A percentile compares a stretch with the other conserved stretches of the same genome.
Evolutionary conservation across 2,888 invertebrate genomes (phyloP).

Genomic region (Oegoconia quadripuncta): DNA sequence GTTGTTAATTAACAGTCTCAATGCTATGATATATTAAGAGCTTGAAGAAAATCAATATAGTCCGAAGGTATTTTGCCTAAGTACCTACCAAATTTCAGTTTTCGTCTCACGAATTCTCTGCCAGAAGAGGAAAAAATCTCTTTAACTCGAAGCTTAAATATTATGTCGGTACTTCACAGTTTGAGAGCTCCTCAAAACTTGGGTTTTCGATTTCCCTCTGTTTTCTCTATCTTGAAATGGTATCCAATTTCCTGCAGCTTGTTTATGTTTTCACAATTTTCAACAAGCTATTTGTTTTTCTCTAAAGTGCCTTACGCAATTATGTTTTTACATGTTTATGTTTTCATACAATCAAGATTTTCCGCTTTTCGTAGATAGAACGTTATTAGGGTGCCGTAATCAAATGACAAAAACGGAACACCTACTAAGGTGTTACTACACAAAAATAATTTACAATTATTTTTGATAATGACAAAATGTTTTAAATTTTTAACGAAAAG

Average conservation of each 20-base stretch:
- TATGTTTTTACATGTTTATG: constrained; percentile 17
- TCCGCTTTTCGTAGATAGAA: no score
- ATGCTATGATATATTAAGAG: no score
- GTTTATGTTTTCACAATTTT: constrained; percentile 43
- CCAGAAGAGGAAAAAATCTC: neutral
- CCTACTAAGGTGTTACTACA: no score
- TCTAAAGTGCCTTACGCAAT: constrained; percentile 6
- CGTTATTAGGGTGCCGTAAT: no score
- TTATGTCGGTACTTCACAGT: constrained; percentile 15
- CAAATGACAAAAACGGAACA: no score
- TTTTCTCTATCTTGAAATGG: constrained; percentile 35
- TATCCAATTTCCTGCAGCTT: constrained; percentile 53
- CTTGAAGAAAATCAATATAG: no score
- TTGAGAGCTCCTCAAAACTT: constrained; percentile 27
- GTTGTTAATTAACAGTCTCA: no score
- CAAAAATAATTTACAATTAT: no score
- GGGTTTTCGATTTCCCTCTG: constrained; percentile 47
- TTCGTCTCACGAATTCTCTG: neutral
- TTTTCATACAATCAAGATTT: constrained; percentile 3
- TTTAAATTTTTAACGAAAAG: no score
- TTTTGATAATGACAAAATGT: no score
- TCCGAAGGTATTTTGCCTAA: no score
- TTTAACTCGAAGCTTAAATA: neutral
- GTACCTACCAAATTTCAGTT: constrained; percentile 1
- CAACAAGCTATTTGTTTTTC: constrained; percentile 11